Evolutionary conservation across 2,113 vertebrate genomes (phyloP).

Genomic region (Puma concolor): DNA sequence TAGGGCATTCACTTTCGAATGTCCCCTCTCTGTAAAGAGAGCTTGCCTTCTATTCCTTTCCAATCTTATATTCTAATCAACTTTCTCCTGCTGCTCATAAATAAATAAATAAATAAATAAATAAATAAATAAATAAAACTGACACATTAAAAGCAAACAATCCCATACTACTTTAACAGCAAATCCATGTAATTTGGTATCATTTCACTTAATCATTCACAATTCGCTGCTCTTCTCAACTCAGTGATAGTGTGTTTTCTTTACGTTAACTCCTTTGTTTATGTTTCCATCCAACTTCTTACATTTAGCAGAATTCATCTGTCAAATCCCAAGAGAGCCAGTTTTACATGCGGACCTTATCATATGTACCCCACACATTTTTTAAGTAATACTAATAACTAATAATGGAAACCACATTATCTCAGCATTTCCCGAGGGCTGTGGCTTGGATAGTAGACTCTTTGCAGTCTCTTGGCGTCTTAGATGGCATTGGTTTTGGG

Average conservation of each 20-base stretch:
- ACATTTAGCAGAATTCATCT: slow-evolving; percentile 21
- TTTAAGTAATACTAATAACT: slow-evolving; percentile 37
- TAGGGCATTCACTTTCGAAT: too few species aligned
- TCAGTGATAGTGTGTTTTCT: not conserved
- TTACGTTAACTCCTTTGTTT: not conserved
- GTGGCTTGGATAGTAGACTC: slow-evolving; percentile 34
- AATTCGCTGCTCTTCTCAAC: not conserved
- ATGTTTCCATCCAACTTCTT: not conserved
- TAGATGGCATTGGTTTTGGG: slow-evolving; percentile 48
- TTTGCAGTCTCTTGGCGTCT: slow-evolving; percentile 54
- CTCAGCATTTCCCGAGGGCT: slow-evolving; percentile 59
- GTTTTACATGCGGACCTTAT: not conserved
- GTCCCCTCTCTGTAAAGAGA: too few species aligned
- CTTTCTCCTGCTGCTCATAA: too few species aligned
- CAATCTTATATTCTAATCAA: too few species aligned
- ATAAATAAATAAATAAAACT: too few species aligned
- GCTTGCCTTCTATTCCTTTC: too few species aligned
- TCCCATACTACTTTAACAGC: not conserved
- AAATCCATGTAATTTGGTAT: not conserved
- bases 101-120: too few species aligned
- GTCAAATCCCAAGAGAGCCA: not conserved
- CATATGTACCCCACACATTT: not conserved
- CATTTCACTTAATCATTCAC: not conserved
- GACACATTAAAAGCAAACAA: not conserved
- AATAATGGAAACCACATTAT: slow-evolving; percentile 55